These are phyloP conservation scores for Phasianus colchicus DNA, from an alignment of 2,113 vertebrate genomes.

Conservation along the genomic window DNA sequence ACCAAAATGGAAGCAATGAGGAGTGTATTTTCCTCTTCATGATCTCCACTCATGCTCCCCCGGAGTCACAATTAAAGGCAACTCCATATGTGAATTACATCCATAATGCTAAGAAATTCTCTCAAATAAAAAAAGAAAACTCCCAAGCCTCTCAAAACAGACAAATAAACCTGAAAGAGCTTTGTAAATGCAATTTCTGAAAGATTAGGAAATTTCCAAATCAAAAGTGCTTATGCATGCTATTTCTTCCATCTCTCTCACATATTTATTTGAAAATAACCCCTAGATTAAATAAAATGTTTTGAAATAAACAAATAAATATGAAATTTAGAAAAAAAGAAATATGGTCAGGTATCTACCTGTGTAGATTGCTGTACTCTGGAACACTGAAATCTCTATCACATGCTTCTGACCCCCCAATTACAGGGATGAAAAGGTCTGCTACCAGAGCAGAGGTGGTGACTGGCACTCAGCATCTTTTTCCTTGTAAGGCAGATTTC, in stretches of 20 bases:
- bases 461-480: not conserved
- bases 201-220: not conserved
- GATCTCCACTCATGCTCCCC: not conserved
- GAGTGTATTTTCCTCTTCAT: not conserved
- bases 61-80: not conserved
- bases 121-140: not conserved
- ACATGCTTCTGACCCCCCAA: accelerated
- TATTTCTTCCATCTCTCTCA: not conserved
- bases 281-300: not conserved
- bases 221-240: accelerated
- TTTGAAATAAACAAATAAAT: not conserved
- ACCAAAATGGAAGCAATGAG: not conserved
- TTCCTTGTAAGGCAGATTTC: not conserved
- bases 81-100: not conserved
- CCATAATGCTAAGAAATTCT: not conserved
- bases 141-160: not conserved
- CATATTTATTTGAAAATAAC: not conserved
- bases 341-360: not conserved
- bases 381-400: not conserved
- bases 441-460: not conserved
- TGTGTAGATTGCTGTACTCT: not conserved
- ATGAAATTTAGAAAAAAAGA: not conserved
- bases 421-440: accelerated
- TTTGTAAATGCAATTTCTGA: not conserved
- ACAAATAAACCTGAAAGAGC: not conserved